Conservation (phyloP, 2,113 vertebrate species). For the Stigmatopora argus region DNA sequence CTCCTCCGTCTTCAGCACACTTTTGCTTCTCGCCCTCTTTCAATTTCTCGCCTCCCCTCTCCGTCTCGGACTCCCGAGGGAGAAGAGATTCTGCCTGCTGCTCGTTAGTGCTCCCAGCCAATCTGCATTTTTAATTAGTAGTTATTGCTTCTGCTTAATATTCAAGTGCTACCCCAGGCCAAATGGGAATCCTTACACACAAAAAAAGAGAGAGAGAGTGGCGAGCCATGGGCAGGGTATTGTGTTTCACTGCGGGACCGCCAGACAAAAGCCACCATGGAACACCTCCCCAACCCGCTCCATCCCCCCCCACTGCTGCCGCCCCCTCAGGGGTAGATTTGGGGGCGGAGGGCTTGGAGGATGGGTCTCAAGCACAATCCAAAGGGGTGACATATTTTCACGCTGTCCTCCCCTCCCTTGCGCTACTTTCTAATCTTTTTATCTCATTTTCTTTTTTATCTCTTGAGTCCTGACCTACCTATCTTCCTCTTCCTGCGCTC, state of each 20-base stretch:
- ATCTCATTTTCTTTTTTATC: constrained; percentile 64
- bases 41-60: constrained; percentile 37
- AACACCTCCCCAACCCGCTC: constrained; percentile 20
- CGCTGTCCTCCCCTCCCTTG: constrained; percentile 50
- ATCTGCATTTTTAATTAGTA: constrained; percentile 83
- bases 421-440: constrained; percentile 60
- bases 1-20: constrained; percentile 62
- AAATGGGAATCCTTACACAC: constrained; percentile 75
- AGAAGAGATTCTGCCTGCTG: constrained; percentile 74
- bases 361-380: constrained; percentile 66
- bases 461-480: constrained; percentile 67
- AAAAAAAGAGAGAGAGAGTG: constrained; percentile 38
- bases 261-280: constrained; percentile 62
- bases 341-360: constrained; percentile 51
- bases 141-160: constrained; percentile 82
- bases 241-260: constrained; percentile 77
- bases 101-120: constrained; percentile 78
- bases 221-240: constrained; percentile 71
- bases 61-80: constrained; percentile 63
- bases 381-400: constrained; percentile 64
- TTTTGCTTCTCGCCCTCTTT: constrained; percentile 56
- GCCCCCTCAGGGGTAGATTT: constrained; percentile 70
- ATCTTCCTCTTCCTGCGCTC: constrained; percentile 17
- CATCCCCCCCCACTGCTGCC: constrained; percentile 35
- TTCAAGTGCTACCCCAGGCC: constrained; percentile 77